Base-by-base conservation (phyloP, 2,888 invertebrate species). In the Osmoderma eremita region DNA sequence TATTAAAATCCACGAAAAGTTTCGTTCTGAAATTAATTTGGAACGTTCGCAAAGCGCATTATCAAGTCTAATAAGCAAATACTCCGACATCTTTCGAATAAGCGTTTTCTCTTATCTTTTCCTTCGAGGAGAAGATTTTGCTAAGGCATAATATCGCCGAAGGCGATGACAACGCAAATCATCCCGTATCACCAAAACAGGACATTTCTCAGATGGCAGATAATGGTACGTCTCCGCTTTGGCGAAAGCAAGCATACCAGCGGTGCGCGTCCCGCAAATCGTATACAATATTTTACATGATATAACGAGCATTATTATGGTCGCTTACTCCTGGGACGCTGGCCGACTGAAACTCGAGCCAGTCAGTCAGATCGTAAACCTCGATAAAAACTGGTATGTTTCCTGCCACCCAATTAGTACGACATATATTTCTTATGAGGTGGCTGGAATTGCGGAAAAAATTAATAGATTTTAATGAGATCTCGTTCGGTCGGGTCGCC, bases 351-450 rank as follows among this genome's bases (percentile, higher is more conserved):
- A 15, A 24, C 10, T 49, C 38, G 36, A 58, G 22, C 50, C 61
- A 61, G 54, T 56, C 48, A 50, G 51, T 54, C 48, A 67, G 68
- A 68, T 67, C 63, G 68, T 58, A 41, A 42, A 13, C 50, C 20
- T 13, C 51, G 73, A 72, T 72, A 74, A 74, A 74, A 74, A 73
- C 70, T 69, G 69, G 74, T 71, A 72, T 69, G 65, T 69, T 68
- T 69, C 69, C 69, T 70, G 74, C 72, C 71, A 73, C 70, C 74
- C 74, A 74, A 74, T 74, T 74, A 74, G 74, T 73, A 72, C 69
- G 69, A 73, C 73, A 72, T 69, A 69, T 68, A 69, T 67, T 71
- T 71, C 72, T 69, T 69, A 67, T 68, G 69, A 72, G 72, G 72
- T 72, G 70, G 61, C 70, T 71, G 69, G 67, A 69, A 69, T 65